phyloP scores from a whole-genome alignment of 2,797 vertebrate species.

The Myripristis jacobus region DNA sequence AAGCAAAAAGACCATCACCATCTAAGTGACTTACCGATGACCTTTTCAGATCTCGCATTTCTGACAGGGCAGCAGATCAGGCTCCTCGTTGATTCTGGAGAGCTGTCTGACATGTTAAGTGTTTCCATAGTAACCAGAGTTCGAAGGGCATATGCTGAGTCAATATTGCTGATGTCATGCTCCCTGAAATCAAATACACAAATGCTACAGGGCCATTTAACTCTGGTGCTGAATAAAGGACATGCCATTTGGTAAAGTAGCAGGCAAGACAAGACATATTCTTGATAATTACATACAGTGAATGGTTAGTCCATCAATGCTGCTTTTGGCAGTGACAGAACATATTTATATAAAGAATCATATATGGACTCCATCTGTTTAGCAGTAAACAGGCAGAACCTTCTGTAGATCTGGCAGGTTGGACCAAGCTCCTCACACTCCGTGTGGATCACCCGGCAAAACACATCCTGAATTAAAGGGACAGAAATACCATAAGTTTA shows the following conservation, averaged over 20 bases:
- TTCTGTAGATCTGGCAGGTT: conserved; percentile 68
- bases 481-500: not conserved
- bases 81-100: conserved; percentile 47
- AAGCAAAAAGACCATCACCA: not conserved
- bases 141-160: conserved; percentile 52
- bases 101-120: conserved; percentile 51
- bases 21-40: conserved; percentile 58
- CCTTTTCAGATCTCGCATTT: conserved; percentile 63
- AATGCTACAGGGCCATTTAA: not conserved
- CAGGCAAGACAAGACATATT: too few species aligned
- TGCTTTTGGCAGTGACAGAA: not conserved
- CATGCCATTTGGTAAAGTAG: not conserved
- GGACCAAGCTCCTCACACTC: conserved; percentile 70
- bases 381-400: conserved; percentile 32
- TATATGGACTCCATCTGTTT: not conserved
- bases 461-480: conserved; percentile 42
- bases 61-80: conserved; percentile 71
- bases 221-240: not conserved
- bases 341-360: not conserved
- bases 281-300: too few species aligned
- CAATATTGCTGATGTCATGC: conserved; percentile 50
- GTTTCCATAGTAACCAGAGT: conserved; percentile 57
- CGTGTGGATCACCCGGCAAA: conserved; percentile 66
- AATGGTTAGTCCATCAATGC: not conserved
- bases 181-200: conserved; percentile 44